phyloP scores from a whole-genome alignment of 1,140 invertebrate species.

The Nixonia krombeini region DNA sequence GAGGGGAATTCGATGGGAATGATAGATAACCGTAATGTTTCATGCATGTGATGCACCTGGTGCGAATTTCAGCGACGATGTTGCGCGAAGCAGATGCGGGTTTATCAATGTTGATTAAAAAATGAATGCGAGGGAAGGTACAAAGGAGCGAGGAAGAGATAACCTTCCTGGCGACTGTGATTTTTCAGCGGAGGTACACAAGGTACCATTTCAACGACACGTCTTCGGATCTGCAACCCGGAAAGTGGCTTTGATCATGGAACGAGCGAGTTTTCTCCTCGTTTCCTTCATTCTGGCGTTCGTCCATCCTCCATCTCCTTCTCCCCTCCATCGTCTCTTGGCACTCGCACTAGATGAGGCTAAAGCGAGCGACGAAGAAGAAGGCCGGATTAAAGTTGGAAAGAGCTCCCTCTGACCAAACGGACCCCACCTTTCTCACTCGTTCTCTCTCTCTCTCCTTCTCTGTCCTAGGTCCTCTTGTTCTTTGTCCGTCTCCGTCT shows the following conservation, averaged over 20 bases:
- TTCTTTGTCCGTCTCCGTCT: slow-evolving; percentile 18
- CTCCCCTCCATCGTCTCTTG: no score
- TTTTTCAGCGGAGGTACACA: slow-evolving; percentile 2
- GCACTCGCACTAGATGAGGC: no score
- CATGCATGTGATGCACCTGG: no score
- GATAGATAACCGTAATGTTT: no score
- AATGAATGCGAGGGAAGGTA: not conserved
- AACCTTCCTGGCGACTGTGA: not conserved
- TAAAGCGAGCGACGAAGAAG: slow-evolving; percentile 1
- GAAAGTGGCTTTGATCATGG: slow-evolving; percentile 18
- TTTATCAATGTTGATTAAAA: no score
- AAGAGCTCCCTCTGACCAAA: slow-evolving; percentile 23
- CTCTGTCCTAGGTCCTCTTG: slow-evolving; percentile 13
- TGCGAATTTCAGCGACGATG: slow-evolving; percentile 1
- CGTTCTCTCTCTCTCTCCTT: slow-evolving; percentile 5
- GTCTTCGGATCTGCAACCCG: not conserved
- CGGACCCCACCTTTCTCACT: slow-evolving; percentile 9
- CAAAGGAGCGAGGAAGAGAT: not conserved
- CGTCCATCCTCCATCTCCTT: no score
- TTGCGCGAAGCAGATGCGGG: no score
- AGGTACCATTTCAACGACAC: slow-evolving; percentile 4
- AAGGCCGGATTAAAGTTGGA: slow-evolving; percentile 28
- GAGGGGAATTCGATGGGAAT: no score
- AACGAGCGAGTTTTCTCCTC: slow-evolving; percentile 1
- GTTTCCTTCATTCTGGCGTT: not conserved